Percentiles rank a stretch among this genome's conserved stretches.
Evolutionary conservation across 1,140 invertebrate species (phyloP).

Genomic region (Papilio xuthus): DNA sequence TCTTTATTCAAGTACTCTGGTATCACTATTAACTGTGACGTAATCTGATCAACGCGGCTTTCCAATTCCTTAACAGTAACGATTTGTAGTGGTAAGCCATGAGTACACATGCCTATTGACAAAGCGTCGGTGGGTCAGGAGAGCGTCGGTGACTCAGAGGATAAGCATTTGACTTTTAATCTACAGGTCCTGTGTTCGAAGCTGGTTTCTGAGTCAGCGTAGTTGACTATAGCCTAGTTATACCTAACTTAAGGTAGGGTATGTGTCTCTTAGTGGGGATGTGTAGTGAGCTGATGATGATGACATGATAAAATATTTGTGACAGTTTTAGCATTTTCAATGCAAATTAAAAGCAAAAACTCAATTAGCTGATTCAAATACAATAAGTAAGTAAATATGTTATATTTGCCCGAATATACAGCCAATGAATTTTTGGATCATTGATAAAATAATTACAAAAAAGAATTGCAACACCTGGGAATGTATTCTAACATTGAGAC

Average conservation of each 20-base stretch:
- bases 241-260: too few relatives aligned
- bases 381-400: not conserved
- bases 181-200: too few relatives aligned
- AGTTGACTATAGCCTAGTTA: too few relatives aligned
- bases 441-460: not conserved
- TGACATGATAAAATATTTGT: conserved; percentile 30
- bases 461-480: not conserved
- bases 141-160: too few relatives aligned
- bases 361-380: too few relatives aligned
- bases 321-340: conserved; percentile 24
- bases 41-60: conserved; percentile 41
- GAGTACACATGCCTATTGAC: conserved; percentile 41
- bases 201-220: too few relatives aligned
- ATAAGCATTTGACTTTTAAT: too few relatives aligned
- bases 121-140: too few relatives aligned
- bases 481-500: not conserved
- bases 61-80: conserved; percentile 34
- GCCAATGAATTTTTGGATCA: not conserved
- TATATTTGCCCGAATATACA: not conserved
- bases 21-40: conserved; percentile 36
- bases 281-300: too few relatives aligned
- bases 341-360: not conserved
- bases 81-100: conserved; percentile 40
- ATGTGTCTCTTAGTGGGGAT: too few relatives aligned
- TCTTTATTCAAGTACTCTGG: conserved; percentile 40